Conservation (phyloP, 2,888 invertebrate genomes). For the Cancer borealis region DNA sequence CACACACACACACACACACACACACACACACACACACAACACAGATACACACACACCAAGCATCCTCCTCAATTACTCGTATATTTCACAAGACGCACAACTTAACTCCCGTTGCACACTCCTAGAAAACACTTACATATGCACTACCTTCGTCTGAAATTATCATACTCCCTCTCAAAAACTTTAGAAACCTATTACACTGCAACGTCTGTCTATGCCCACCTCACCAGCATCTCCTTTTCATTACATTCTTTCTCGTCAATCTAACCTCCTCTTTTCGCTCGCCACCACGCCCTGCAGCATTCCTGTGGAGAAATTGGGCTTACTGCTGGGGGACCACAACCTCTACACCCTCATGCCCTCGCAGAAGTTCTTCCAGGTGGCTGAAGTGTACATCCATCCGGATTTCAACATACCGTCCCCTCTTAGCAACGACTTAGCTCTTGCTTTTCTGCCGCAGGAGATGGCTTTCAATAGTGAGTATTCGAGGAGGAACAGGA, state of each 20-base stretch:
- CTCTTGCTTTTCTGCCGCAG: constrained; percentile 61
- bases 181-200: too few relatives aligned
- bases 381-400: constrained; percentile 68
- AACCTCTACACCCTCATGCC: constrained; percentile 73
- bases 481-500: neutral
- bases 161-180: too few relatives aligned
- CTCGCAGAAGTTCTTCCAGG: constrained; percentile 73
- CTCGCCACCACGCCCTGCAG: neutral
- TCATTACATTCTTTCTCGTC: neutral
- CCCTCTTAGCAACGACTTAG: constrained; percentile 76
- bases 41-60: too few relatives aligned
- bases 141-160: too few relatives aligned
- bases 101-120: too few relatives aligned
- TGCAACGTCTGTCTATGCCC: neutral
- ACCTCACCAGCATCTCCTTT: neutral
- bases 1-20: too few relatives aligned
- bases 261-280: neutral
- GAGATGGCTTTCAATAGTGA: constrained; percentile 62
- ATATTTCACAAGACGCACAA: too few relatives aligned
- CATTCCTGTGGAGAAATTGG: constrained; percentile 59
- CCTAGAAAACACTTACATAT: too few relatives aligned
- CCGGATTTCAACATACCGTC: constrained; percentile 75
- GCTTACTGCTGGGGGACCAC: constrained; percentile 74
- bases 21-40: too few relatives aligned
- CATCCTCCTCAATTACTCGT: too few relatives aligned